These are phyloP conservation scores for Ctena decussata DNA, from an alignment of 2,888 invertebrate genomes.

Conservation along the genomic window DNA sequence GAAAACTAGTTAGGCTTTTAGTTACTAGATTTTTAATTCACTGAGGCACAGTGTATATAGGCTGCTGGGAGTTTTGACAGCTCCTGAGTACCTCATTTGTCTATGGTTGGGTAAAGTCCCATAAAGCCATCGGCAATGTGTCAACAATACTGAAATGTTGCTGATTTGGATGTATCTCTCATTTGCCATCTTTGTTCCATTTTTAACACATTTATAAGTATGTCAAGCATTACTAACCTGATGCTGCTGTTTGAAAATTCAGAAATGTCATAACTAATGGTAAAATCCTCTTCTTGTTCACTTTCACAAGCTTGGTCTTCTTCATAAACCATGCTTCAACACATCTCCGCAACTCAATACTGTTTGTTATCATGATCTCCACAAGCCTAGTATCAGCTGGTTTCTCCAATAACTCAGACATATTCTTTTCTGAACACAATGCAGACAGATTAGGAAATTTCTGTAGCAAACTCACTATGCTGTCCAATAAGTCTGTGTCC, in stretches of 20 bases:
- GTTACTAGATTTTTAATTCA: too few relatives aligned
- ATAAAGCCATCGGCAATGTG: too few relatives aligned
- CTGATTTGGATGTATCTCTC: too few relatives aligned
- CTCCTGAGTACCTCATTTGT: too few relatives aligned
- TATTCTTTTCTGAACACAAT: constrained; percentile 23
- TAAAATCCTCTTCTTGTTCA: not conserved
- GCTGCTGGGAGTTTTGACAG: too few relatives aligned
- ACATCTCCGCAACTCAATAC: constrained; percentile 12
- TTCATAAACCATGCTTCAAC: not conserved
- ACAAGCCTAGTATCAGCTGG: constrained; percentile 23
- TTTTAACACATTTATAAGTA: too few relatives aligned
- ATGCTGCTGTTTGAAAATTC: not conserved
- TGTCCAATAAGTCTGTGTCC: not conserved
- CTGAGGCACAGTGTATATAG: too few relatives aligned
- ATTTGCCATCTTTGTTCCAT: too few relatives aligned
- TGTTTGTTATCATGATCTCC: constrained; percentile 43
- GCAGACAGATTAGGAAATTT: constrained; percentile 43
- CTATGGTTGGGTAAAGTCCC: too few relatives aligned
- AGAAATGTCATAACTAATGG: not conserved
- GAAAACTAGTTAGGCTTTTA: too few relatives aligned
- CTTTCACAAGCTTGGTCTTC: not conserved
- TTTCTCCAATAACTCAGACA: constrained; percentile 31
- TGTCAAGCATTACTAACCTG: not conserved
- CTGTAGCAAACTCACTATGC: constrained; percentile 34
- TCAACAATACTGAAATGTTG: too few relatives aligned